These are phyloP conservation scores for Procambarus virginalis DNA, from an alignment of 1,140 invertebrate species.

Conservation along the genomic window DNA sequence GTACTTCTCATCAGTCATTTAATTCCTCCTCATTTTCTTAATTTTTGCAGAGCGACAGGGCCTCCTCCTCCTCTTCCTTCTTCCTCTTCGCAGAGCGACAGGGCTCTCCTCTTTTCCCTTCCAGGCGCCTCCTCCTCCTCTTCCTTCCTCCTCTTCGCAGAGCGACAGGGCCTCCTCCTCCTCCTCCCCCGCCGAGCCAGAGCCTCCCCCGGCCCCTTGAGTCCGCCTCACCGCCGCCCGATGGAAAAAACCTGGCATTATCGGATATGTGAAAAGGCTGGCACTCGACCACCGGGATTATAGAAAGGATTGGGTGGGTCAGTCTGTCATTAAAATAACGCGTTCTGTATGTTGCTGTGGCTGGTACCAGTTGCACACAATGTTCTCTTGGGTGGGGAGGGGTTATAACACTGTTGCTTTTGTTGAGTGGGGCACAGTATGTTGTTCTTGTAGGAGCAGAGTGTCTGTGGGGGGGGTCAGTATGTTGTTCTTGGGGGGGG, in stretches of 20 bases:
- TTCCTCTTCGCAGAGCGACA: background rate
- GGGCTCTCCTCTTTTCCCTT: background rate
- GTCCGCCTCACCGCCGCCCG: background rate
- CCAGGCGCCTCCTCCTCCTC: background rate
- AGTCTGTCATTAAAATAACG: background rate
- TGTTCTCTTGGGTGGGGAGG: background rate
- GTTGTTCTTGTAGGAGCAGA: background rate
- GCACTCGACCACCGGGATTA: background rate
- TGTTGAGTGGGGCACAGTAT: background rate
- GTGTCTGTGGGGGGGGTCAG: background rate
- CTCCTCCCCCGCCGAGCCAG: background rate
- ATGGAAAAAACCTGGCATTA: background rate
- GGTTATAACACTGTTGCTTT: background rate
- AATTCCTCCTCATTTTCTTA: too few species aligned
- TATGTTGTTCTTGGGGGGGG: background rate
- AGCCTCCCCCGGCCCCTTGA: too few species aligned
- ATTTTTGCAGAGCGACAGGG: background rate
- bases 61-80: too few species aligned
- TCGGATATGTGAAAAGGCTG: slow-evolving; percentile 2
- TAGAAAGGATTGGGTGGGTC: background rate
- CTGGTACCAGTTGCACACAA: too few species aligned
- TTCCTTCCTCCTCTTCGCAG: background rate
- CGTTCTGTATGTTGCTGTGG: background rate
- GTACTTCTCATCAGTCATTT: too few species aligned
- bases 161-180: background rate